A percentile compares a stretch with the other conserved stretches of the same genome.
phyloP scores from a whole-genome alignment of 2,797 vertebrate genomes.

The Varecia variegata region DNA sequence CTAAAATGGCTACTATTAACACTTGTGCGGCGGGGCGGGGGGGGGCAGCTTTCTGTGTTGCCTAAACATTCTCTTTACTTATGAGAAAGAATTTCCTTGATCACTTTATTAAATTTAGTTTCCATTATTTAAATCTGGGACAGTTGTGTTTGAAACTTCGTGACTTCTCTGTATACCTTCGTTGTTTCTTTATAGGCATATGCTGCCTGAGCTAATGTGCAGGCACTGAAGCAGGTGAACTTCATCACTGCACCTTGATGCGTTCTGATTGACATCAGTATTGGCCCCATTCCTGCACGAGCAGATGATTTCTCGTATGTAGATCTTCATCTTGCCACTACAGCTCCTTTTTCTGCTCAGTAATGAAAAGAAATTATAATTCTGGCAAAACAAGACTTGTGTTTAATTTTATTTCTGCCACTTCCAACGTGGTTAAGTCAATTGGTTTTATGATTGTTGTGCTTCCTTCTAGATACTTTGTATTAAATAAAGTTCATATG shows the following conservation, averaged over 20 bases:
- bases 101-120: not conserved
- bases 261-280: not conserved
- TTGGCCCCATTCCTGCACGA: not conserved
- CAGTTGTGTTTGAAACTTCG: not conserved
- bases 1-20: not conserved
- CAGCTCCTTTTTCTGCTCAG: not conserved
- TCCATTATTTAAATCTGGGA: not conserved
- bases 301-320: not conserved
- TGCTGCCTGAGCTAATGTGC: not conserved
- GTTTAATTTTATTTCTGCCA: not conserved
- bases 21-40: rapidly evolving
- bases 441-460: not conserved
- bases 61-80: not conserved
- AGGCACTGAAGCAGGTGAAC: not conserved
- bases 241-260: not conserved
- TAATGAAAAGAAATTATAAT: not conserved
- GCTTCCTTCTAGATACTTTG: not conserved
- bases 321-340: not conserved
- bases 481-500: not conserved
- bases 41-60: not conserved
- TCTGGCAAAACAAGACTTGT: not conserved
- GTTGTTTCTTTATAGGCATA: not conserved
- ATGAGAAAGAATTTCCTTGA: not conserved
- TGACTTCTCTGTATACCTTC: not conserved
- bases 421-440: not conserved